phyloP scores from a whole-genome alignment of 2,888 invertebrate genomes.

The Drosophila nigritarsus region DNA sequence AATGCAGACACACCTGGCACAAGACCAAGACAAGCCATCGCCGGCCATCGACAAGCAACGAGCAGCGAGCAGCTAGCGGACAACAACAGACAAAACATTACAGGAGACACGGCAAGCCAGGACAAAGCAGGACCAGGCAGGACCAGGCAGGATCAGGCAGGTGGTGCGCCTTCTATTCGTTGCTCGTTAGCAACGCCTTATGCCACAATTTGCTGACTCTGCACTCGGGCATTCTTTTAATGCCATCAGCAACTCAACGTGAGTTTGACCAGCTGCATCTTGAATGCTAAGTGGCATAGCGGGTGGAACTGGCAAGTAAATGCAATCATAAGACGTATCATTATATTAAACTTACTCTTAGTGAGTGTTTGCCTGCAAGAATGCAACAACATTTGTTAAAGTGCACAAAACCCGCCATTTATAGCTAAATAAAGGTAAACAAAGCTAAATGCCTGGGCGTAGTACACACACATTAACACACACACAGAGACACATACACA shows the following conservation, averaged over 20 bases:
- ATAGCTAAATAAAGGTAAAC: constrained; percentile 18
- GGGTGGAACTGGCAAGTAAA: constrained; percentile 42
- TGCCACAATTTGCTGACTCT: constrained; percentile 72
- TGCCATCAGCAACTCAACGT: constrained; percentile 50
- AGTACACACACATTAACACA: neutral
- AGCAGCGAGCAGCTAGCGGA: neutral
- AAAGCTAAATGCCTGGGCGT: constrained; percentile 13
- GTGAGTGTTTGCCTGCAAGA: constrained; percentile 40
- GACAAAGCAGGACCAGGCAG: neutral
- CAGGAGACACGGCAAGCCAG: constrained; percentile 7
- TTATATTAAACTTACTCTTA: constrained; percentile 66
- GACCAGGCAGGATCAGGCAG: too few relatives aligned
- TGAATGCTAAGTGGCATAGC: constrained; percentile 11
- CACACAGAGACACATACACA: neutral
- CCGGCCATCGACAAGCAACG: constrained; percentile 30
- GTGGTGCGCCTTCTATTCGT: constrained; percentile 13
- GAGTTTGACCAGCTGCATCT: constrained; percentile 72
- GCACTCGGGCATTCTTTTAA: constrained; percentile 51
- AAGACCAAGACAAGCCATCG: constrained; percentile 32
- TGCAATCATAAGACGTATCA: constrained; percentile 79
- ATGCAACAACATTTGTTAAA: constrained; percentile 46
- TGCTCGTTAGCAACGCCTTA: constrained; percentile 59
- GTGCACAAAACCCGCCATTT: constrained; percentile 13
- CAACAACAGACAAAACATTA: constrained; percentile 22
- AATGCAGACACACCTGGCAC: constrained; percentile 19